A percentile compares a stretch with the other conserved stretches of the same genome.
Evolutionary conservation across 2,113 vertebrate genomes (phyloP).

Genomic region (Aleadryas rufinucha): DNA sequence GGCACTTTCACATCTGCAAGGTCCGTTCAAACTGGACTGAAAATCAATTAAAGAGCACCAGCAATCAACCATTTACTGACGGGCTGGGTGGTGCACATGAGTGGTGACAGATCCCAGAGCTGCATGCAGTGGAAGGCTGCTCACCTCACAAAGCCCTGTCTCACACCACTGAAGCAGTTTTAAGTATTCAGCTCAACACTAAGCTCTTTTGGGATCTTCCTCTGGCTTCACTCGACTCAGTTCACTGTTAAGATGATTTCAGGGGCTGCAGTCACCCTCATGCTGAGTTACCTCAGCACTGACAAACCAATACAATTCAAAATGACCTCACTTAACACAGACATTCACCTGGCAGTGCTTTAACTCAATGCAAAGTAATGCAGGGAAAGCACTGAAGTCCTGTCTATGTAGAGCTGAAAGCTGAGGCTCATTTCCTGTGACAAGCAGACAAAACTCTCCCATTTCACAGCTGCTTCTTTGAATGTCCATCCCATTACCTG

Average conservation of each 20-base stretch:
- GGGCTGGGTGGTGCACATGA: not conserved
- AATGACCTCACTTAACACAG: not conserved
- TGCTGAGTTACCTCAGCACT: not conserved
- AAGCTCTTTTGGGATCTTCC: not conserved
- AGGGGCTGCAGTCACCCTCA: not conserved
- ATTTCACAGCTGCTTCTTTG: not conserved
- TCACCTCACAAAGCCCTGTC: not conserved
- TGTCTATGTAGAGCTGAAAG: not conserved
- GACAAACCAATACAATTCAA: not conserved
- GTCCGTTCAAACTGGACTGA: not conserved
- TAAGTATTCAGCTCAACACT: not conserved
- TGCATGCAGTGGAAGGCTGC: not conserved
- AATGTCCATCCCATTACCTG: slow-evolving; percentile 75
- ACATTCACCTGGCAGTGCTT: not conserved
- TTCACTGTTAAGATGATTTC: not conserved
- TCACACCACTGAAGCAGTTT: not conserved
- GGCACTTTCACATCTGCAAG: not conserved
- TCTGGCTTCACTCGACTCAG: not conserved
- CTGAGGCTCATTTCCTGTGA: not conserved
- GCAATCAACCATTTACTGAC: not conserved
- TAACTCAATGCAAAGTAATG: not conserved
- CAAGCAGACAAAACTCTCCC: not conserved
- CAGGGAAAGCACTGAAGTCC: not conserved
- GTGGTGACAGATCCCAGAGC: not conserved
- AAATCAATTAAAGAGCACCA: not conserved